Percentiles rank a stretch among this genome's conserved stretches.
Evolutionary conservation across 2,113 vertebrate species (phyloP).

Genomic region (Anser cygnoides): DNA sequence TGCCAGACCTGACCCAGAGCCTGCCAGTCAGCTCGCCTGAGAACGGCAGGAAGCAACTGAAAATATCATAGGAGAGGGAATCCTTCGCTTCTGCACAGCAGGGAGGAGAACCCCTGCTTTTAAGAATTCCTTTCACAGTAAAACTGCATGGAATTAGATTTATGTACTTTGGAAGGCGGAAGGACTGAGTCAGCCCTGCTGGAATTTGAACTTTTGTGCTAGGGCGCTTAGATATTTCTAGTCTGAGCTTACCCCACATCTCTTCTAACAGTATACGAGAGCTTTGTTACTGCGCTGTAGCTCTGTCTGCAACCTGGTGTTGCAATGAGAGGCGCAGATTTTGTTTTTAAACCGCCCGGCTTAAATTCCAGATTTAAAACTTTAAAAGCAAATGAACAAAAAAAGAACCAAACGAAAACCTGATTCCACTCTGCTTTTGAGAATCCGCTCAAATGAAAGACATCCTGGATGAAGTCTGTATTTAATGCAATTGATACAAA

Average conservation of each 20-base stretch:
- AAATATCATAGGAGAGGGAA: not conserved
- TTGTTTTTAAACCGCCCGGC: not conserved
- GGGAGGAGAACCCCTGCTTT: slow-evolving; percentile 46
- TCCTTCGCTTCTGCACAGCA: not conserved
- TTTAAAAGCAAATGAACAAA: not conserved
- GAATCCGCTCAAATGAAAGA: not conserved
- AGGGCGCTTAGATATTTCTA: not conserved
- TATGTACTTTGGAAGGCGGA: slow-evolving; percentile 57
- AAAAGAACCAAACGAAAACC: not conserved
- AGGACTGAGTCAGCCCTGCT: slow-evolving; percentile 50
- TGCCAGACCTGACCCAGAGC: not conserved
- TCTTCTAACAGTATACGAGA: not conserved
- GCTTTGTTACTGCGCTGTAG: not conserved
- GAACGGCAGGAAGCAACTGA: not conserved
- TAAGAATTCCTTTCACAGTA: slow-evolving; percentile 21
- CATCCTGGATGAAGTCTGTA: not conserved
- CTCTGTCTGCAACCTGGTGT: not conserved
- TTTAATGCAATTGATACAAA: not conserved
- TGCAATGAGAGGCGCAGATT: not conserved
- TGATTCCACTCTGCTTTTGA: not conserved
- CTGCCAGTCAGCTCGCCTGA: not conserved
- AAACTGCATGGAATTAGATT: slow-evolving; percentile 50
- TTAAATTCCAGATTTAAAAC: not conserved
- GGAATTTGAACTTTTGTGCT: slow-evolving; percentile 71
- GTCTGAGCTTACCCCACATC: not conserved